These are phyloP conservation scores for Chrysodeixis includens DNA, from an alignment of 2,888 invertebrate species.

Conservation along the genomic window DNA sequence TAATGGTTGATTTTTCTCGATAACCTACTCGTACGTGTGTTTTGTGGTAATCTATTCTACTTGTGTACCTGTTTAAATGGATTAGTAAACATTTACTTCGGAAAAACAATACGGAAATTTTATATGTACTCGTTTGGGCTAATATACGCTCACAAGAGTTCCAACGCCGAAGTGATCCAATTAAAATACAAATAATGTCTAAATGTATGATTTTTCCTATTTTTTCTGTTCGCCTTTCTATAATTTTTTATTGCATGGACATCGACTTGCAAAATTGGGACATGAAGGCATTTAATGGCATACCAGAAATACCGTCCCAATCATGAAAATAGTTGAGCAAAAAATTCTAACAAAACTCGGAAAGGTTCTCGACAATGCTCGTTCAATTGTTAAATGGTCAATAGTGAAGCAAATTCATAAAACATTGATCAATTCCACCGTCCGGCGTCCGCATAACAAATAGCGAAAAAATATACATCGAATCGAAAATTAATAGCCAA, in stretches of 20 bases:
- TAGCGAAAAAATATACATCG: background rate
- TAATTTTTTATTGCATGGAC: too few species aligned
- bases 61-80: background rate
- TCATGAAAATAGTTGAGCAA: background rate
- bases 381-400: background rate
- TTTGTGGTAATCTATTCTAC: background rate
- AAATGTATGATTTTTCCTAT: too few species aligned
- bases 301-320: background rate
- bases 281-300: background rate
- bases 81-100: too few species aligned
- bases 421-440: background rate
- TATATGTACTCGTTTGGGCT: too few species aligned
- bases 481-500: slow-evolving; percentile 4
- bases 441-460: slow-evolving; percentile 1
- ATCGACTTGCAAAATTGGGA: background rate
- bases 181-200: too few species aligned
- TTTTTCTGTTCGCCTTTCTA: too few species aligned
- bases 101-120: too few species aligned
- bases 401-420: background rate
- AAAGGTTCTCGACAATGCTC: too few species aligned
- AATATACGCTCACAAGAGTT: too few species aligned
- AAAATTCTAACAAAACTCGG: background rate
- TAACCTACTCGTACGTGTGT: background rate
- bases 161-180: too few species aligned
- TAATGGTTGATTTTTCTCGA: background rate